Evolutionary conservation across 2,797 vertebrate species (phyloP).

Genomic region (Thalassophryne amazonica): DNA sequence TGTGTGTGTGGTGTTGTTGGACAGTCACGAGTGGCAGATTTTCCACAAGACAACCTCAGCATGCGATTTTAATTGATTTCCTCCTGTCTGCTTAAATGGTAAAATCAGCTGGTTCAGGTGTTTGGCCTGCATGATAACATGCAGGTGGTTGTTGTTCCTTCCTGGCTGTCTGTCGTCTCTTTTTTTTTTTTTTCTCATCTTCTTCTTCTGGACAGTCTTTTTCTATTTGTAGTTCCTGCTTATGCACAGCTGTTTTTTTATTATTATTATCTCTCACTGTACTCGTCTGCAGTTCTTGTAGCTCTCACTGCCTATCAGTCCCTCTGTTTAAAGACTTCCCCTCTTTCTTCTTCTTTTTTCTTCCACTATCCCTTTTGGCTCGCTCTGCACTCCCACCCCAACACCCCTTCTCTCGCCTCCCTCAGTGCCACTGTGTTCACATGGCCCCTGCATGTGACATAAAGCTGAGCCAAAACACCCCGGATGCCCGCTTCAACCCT

Average conservation of each 20-base stretch:
- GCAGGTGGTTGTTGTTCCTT: too few relatives aligned
- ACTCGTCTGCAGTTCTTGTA: constrained; percentile 1
- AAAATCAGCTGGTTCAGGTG: too few relatives aligned
- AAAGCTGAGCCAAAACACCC: constrained; percentile 76
- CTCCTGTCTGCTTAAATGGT: too few relatives aligned
- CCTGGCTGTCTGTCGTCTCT: background rate
- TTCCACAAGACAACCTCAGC: too few relatives aligned
- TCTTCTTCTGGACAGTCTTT: background rate
- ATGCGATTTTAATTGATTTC: too few relatives aligned
- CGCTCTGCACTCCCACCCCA: constrained; percentile 12
- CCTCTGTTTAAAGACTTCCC: constrained; percentile 41
- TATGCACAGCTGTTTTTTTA: background rate
- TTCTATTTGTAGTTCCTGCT: constrained; percentile 14
- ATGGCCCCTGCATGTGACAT: constrained; percentile 80
- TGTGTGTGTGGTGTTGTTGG: too few relatives aligned
- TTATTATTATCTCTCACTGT: constrained; percentile 5
- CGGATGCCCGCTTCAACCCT: constrained; percentile 75
- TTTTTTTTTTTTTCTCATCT: background rate
- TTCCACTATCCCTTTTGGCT: constrained; percentile 10
- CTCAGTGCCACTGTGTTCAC: constrained; percentile 72
- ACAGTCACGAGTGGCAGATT: too few relatives aligned
- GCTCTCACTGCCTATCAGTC: constrained; percentile 12
- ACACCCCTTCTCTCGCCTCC: constrained; percentile 5
- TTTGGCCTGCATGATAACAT: too few relatives aligned
- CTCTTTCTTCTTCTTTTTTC: constrained; percentile 24